A percentile compares a stretch with the other conserved stretches of the same genome.
Conservation (phyloP, 2,113 vertebrate species). For the Dromiciops gliroides region DNA sequence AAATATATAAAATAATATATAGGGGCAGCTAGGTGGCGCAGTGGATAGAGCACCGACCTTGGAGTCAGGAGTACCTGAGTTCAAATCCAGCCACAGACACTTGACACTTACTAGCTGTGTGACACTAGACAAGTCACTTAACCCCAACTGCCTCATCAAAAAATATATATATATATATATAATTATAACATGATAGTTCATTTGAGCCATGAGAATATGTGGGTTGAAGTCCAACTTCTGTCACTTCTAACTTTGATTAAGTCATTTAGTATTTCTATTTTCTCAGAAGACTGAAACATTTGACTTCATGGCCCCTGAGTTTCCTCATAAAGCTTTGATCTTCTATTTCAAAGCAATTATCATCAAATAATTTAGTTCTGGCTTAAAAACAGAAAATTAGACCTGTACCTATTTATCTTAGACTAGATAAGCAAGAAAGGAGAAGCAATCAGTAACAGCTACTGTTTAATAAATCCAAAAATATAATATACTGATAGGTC, state of each 20-base stretch:
- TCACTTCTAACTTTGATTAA: not conserved
- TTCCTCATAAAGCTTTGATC: not conserved
- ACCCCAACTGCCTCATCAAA: no score
- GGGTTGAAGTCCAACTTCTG: not conserved
- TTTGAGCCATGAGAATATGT: not conserved
- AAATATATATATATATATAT: no score
- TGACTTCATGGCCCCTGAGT: not conserved
- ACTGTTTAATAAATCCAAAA: not conserved
- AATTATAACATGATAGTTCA: no score
- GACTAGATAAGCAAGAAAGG: not conserved
- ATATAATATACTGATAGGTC: not conserved
- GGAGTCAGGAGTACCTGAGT: no score
- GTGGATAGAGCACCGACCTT: no score
- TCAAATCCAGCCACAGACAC: no score
- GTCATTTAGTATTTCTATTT: not conserved
- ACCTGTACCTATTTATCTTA: not conserved
- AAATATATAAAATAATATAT: not conserved
- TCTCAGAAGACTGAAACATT: not conserved
- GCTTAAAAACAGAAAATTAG: not conserved
- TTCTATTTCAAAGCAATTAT: not conserved
- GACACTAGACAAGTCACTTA: no score
- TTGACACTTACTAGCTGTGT: no score
- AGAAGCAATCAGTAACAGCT: not conserved
- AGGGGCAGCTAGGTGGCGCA: no score
- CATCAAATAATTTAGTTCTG: not conserved